phyloP scores from a whole-genome alignment of 2,113 vertebrate species.

The Tupaia chinensis region DNA sequence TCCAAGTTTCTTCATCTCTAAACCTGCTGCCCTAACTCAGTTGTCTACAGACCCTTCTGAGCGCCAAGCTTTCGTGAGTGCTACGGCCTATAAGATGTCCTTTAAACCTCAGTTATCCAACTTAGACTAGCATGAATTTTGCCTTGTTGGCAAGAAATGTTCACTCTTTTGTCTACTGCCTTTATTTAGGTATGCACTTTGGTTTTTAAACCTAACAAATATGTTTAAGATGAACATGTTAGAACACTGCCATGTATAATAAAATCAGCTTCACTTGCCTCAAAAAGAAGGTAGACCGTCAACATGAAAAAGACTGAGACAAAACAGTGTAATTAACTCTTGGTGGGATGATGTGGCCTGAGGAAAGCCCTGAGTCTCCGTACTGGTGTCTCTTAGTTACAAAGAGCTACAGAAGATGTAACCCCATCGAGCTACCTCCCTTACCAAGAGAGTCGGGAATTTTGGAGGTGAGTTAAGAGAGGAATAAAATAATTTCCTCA shows the following conservation, averaged over 20 bases:
- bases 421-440: not conserved
- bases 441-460: not conserved
- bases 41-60: not conserved
- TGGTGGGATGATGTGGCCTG: not conserved
- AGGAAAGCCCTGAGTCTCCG: not conserved
- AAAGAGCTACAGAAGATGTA: not conserved
- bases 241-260: not conserved
- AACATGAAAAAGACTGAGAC: not conserved
- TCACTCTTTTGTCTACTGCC: not conserved
- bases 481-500: not conserved
- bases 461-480: not conserved
- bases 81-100: not conserved
- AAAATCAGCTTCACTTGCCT: not conserved
- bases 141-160: not conserved
- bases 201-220: not conserved
- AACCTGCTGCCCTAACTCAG: not conserved
- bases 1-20: not conserved
- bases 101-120: not conserved
- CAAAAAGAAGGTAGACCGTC: not conserved
- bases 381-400: not conserved
- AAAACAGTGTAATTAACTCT: not conserved
- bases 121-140: not conserved
- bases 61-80: not conserved
- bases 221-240: not conserved
- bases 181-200: not conserved